Conservation (phyloP, 2,888 invertebrate genomes). For the Brenthis hecate region DNA sequence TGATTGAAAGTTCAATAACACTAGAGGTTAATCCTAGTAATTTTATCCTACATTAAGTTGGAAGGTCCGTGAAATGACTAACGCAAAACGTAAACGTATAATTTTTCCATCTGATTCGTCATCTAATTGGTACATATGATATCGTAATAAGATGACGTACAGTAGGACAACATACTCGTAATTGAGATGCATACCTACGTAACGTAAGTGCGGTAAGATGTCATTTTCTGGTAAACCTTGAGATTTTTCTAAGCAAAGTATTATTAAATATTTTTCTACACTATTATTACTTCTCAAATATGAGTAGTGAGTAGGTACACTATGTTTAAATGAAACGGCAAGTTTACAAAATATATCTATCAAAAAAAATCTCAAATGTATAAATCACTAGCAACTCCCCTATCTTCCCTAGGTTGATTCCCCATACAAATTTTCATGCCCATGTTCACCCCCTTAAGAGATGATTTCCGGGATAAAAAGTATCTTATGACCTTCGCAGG, state of each 20-base stretch:
- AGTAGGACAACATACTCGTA: conserved; percentile 14
- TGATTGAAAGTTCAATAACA: conserved; percentile 18
- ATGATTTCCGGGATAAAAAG: too few relatives aligned
- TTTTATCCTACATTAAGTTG: conserved; percentile 2
- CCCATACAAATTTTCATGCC: too few relatives aligned
- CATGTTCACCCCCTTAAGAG: too few relatives aligned
- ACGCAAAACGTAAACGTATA: conserved; percentile 23
- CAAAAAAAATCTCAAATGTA: too few relatives aligned
- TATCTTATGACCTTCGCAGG: too few relatives aligned
- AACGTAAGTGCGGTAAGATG: background rate
- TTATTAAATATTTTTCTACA: background rate
- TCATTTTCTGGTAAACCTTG: conserved; percentile 12
- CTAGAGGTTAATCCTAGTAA: background rate
- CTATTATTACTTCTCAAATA: background rate
- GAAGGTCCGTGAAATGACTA: conserved; percentile 24
- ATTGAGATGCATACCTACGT: conserved; percentile 9
- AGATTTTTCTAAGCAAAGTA: conserved; percentile 6
- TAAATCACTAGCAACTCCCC: too few relatives aligned
- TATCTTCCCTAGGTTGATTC: too few relatives aligned
- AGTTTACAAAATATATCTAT: too few relatives aligned
- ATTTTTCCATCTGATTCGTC: conserved; percentile 37
- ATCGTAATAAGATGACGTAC: conserved; percentile 33
- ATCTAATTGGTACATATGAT: conserved; percentile 40
- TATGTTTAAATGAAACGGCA: too few relatives aligned
- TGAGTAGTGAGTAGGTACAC: too few relatives aligned